A percentile compares a stretch with the other conserved stretches of the same genome.
These are phyloP conservation scores for Sarcophaga rosellei DNA, from an alignment of 2,888 invertebrate species.

Conservation along the genomic window DNA sequence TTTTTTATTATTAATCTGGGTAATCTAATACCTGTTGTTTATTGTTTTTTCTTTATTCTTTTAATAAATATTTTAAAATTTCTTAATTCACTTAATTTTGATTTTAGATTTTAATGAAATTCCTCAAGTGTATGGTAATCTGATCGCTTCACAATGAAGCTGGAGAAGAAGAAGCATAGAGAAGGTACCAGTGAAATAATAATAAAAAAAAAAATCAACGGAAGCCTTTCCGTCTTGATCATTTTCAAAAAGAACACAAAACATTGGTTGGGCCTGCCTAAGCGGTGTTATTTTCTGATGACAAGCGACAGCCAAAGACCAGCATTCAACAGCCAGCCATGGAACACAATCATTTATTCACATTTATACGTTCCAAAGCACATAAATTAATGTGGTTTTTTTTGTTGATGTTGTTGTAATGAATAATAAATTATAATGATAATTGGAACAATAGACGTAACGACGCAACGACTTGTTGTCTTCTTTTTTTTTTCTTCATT, in stretches of 20 bases:
- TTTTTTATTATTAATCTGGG: conserved; percentile 53
- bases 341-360: background rate
- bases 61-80: background rate
- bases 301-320: conserved; percentile 43
- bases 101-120: conserved; percentile 46
- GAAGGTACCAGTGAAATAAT: background rate
- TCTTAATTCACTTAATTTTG: conserved; percentile 46
- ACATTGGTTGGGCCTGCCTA: conserved; percentile 27
- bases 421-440: conserved; percentile 32
- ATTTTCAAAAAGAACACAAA: conserved; percentile 15
- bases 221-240: conserved; percentile 67
- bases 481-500: background rate
- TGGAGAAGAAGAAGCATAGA: no score
- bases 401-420: background rate
- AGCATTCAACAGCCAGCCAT: background rate
- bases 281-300: conserved; percentile 77
- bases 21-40: conserved; percentile 55
- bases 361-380: no score
- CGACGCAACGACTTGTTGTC: conserved; percentile 66
- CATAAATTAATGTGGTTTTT: no score
- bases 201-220: conserved; percentile 52
- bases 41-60: conserved; percentile 10
- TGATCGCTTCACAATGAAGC: conserved; percentile 52
- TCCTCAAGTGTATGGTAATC: conserved; percentile 45
- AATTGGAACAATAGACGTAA: conserved; percentile 54